phyloP scores from a whole-genome alignment of 1,140 invertebrate species.

The Hestina assimilis region DNA sequence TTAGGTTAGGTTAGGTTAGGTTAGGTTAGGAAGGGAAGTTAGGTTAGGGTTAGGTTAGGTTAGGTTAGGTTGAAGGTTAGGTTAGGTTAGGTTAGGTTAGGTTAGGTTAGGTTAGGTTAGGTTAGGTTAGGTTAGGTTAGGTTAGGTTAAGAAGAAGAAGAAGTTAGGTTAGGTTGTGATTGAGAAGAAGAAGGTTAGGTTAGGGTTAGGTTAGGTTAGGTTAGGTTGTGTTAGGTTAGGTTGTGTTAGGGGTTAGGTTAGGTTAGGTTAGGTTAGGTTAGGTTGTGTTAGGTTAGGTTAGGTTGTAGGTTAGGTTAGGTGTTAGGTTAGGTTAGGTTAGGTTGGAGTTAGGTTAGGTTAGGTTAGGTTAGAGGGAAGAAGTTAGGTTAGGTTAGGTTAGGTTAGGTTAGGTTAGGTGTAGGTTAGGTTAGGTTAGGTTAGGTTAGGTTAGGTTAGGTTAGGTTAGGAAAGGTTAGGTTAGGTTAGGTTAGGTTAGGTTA shows the following conservation, averaged over 20 bases:
- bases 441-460: not conserved
- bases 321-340: too few species aligned
- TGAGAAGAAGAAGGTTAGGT: too few species aligned
- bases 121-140: not conserved
- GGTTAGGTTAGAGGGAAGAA: too few species aligned
- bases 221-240: not conserved
- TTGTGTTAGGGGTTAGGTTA: not conserved
- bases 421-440: not conserved
- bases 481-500: not conserved
- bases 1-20: too few species aligned
- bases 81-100: not conserved
- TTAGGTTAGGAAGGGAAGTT: too few species aligned
- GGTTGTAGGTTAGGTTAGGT: not conserved
- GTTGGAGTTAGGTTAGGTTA: not conserved
- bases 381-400: not conserved
- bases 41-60: too few species aligned
- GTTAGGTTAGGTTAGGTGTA: not conserved
- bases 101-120: not conserved
- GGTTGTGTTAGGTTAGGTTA: not conserved
- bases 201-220: not conserved
- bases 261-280: not conserved
- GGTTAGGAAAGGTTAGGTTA: not conserved
- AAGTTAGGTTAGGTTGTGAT: too few species aligned
- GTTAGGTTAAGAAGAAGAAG: too few species aligned
- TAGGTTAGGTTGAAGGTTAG: not conserved